phyloP scores from a whole-genome alignment of 2,888 invertebrate genomes.

The Corbicula japonica region DNA sequence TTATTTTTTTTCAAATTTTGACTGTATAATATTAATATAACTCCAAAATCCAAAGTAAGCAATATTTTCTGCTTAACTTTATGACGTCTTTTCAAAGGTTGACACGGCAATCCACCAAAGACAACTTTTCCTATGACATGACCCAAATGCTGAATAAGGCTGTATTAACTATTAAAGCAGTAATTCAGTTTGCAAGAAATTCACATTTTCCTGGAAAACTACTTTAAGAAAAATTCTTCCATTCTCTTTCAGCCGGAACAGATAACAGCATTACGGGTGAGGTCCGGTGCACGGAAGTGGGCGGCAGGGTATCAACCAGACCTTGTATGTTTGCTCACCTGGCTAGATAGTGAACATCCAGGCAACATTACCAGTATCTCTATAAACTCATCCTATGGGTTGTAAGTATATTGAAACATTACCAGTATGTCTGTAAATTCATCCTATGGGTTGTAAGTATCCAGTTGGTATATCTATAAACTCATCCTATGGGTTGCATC shows the following conservation, averaged over 20 bases:
- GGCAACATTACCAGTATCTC: slow-evolving; percentile 95
- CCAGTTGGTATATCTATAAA: slow-evolving; percentile 94
- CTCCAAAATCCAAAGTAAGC: no score
- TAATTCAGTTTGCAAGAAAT: no score
- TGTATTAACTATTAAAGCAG: no score
- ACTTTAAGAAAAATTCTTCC: no score
- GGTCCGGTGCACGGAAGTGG: slow-evolving; percentile 92
- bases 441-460: slow-evolving; percentile 97
- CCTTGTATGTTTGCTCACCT: slow-evolving; percentile 96
- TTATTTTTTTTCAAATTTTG: no score
- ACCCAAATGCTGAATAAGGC: no score
- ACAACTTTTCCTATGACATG: no score
- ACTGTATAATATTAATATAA: no score
- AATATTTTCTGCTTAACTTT: no score
- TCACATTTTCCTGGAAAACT: no score
- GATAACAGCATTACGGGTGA: slow-evolving; percentile 88
- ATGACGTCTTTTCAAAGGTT: no score
- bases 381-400: slow-evolving; percentile 98
- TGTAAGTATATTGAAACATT: slow-evolving; percentile 90
- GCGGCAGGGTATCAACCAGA: slow-evolving; percentile 99
- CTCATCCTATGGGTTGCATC: slow-evolving; percentile 96
- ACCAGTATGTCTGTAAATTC: slow-evolving; percentile 97
- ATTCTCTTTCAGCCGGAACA: slow-evolving; percentile 81
- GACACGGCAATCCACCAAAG: no score
- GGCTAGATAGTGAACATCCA: slow-evolving; percentile 91